Evolutionary conservation across 2,113 vertebrate species (phyloP), one percentile per base, ranked within the genome.

Genomic region (Calyptomena viridis): DNA sequence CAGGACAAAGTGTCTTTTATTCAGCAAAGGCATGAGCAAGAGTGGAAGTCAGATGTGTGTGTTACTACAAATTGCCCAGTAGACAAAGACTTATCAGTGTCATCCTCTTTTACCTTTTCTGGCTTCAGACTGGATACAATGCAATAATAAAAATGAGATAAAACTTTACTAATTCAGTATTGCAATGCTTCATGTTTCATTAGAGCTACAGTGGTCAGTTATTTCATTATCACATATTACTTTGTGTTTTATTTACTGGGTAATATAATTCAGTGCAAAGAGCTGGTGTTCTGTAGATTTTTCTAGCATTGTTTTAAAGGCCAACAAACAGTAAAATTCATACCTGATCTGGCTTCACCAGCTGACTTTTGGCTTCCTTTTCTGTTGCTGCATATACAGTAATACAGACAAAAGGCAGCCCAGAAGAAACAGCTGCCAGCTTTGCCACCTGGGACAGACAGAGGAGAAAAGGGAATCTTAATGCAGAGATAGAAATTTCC

Each of bases 311-410:
- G 52, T 56, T 89, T 89, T 64, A 47, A 58, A 93, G 27, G 75
- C 14, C 13, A 44, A 24, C 21, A 44, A 46, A 42, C 5, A 52
- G 25, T 14, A 63, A 56, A 33, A 71, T 74, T 85, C 87, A 49
- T 97, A 99, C 99, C 98, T 98, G 97, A 39, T 97, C 96, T 69
- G 97, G 97, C 46, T 96, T 97, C 68, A 98, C 16, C 87, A 94
- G 69, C 84, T 88, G 91, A 95, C 92, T 47, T 97, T 96, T 75
- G 22, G 55, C 20, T 93, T 97, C 67, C 42, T 96, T 94, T 84
- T 98, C 97, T 52, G 93, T 93, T 60, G 97, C 96, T 3, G 97
- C 97, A 82, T 98, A 91, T 14, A 99, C 97, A 75, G 97, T 97
- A 77, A 98, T 20, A 90, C 98, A 98, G 21, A 98, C 95, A 42